Percentiles rank a stretch among this genome's conserved stretches.
Evolutionary conservation across 2,888 invertebrate genomes (phyloP).

Genomic region (Chloroclysta siterata): DNA sequence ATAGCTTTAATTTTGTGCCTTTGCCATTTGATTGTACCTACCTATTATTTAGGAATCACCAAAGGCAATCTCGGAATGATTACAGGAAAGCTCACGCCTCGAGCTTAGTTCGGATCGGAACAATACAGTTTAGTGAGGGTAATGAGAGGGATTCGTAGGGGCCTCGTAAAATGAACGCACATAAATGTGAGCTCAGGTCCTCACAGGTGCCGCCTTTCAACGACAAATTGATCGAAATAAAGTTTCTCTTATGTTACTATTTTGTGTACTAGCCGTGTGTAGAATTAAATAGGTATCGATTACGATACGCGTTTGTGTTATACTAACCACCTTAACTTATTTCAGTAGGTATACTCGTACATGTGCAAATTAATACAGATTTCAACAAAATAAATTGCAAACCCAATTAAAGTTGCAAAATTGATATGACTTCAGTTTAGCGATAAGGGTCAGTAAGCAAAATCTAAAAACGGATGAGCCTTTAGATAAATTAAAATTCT

Average conservation of each 20-base stretch:
- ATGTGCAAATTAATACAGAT: too few relatives aligned
- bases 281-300: slow-evolving; percentile 11
- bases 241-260: slow-evolving; percentile 29
- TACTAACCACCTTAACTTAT: background rate
- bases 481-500: slow-evolving; percentile 3
- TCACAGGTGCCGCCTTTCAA: slow-evolving; percentile 40
- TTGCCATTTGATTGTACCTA: slow-evolving; percentile 4
- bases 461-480: background rate
- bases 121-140: slow-evolving; percentile 52
- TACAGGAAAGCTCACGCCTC: slow-evolving; percentile 53
- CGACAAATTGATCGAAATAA: slow-evolving; percentile 40
- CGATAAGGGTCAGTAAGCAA: background rate
- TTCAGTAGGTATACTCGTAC: too few relatives aligned
- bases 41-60: slow-evolving; percentile 19
- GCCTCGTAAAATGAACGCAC: slow-evolving; percentile 46
- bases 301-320: background rate
- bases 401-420: too few relatives aligned
- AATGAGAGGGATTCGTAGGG: slow-evolving; percentile 50
- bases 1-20: slow-evolving; percentile 4
- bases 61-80: slow-evolving; percentile 45
- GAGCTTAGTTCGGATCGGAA: slow-evolving; percentile 50
- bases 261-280: slow-evolving; percentile 10
- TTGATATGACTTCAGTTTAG: too few relatives aligned
- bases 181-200: slow-evolving; percentile 37
- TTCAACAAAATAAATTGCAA: too few relatives aligned